These are phyloP conservation scores for Chrysochloris asiatica DNA, from an alignment of 2,113 vertebrate genomes.

Conservation along the genomic window DNA sequence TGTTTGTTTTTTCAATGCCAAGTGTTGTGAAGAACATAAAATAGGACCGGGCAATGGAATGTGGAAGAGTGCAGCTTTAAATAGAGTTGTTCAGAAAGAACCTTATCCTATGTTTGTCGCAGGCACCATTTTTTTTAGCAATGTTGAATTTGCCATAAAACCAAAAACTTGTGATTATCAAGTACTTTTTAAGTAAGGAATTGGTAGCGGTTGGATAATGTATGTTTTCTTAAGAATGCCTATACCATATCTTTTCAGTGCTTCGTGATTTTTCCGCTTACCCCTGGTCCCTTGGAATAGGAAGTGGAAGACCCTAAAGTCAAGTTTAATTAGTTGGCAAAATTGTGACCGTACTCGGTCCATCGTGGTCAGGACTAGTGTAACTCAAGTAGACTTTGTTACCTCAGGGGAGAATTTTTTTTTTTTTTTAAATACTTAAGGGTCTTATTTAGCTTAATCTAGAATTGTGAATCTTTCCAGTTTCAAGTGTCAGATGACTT, in stretches of 20 bases:
- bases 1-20: not conserved
- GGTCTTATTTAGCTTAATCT: not conserved
- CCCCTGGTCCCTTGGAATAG: not conserved
- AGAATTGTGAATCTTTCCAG: not conserved
- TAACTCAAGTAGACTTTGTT: not conserved
- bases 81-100: not conserved
- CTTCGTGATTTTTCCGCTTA: not conserved
- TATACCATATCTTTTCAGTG: not conserved
- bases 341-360: not conserved
- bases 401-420: not conserved
- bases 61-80: not conserved
- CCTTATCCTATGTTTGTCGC: not conserved
- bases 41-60: too few species aligned
- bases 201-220: too few species aligned
- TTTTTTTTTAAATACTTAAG: not conserved
- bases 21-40: not conserved
- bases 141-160: not conserved
- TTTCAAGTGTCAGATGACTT: not conserved
- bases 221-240: not conserved
- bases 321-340: not conserved
- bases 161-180: not conserved
- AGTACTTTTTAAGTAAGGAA: not conserved
- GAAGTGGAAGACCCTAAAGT: not conserved
- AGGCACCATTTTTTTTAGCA: not conserved
- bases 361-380: not conserved